These are phyloP conservation scores for Ostrea edulis DNA, from an alignment of 1,140 invertebrate genomes.

Conservation along the genomic window DNA sequence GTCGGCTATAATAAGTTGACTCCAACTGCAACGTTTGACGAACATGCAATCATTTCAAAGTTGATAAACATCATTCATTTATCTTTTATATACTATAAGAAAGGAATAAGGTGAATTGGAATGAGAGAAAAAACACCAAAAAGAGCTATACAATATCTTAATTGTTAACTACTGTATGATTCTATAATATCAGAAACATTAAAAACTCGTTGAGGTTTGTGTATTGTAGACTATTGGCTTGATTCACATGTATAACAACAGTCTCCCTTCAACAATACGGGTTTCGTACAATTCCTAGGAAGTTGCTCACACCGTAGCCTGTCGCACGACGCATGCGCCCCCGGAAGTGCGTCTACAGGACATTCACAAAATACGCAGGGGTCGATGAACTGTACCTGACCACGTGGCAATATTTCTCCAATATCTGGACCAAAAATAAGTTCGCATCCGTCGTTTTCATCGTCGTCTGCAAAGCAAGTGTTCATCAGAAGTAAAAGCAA, in stretches of 20 bases:
- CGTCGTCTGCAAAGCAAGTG: background rate
- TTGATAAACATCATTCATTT: no score
- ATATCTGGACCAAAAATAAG: conserved; percentile 7
- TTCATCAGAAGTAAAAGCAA: background rate
- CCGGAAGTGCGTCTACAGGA: background rate
- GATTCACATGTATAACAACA: background rate
- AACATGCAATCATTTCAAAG: no score
- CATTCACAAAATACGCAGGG: conserved; percentile 1
- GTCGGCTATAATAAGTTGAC: no score
- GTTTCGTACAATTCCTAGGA: background rate
- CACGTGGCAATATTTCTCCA: background rate
- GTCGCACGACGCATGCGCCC: conserved; percentile 3
- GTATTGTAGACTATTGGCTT: no score
- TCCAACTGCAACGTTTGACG: no score
- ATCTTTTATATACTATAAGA: no score
- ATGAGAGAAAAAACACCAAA: no score
- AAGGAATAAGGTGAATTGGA: no score
- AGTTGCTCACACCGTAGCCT: background rate
- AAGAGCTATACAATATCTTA: no score
- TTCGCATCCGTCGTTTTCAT: background rate
- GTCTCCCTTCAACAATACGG: background rate
- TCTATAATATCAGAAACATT: no score
- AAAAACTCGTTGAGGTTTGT: no score
- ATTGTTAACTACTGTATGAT: no score
- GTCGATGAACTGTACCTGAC: background rate